phyloP scores from a whole-genome alignment of 92 coral and sea anemone genomes.

The Umimayanthus chanpuru region DNA sequence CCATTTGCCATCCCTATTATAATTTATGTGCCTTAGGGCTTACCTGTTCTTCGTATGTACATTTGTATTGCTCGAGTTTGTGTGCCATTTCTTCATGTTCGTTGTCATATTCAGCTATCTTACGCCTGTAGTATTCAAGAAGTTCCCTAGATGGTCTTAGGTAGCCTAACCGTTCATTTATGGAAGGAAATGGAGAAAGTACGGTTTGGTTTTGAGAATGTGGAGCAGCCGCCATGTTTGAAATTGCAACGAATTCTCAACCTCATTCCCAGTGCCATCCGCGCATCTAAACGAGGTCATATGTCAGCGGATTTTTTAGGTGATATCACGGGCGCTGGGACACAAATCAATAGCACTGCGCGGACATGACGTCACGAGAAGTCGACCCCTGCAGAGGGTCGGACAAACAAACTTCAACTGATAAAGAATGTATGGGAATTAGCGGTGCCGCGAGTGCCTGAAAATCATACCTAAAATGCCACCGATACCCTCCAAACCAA shows the following conservation, averaged over 20 bases:
- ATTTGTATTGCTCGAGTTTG: slow-evolving; percentile 91
- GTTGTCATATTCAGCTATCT: slow-evolving; percentile 98
- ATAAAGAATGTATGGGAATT: too few relatives aligned
- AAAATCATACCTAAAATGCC: too few relatives aligned
- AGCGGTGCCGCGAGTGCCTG: too few relatives aligned
- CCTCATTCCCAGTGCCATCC: not conserved
- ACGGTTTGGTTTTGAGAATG: slow-evolving; percentile 5
- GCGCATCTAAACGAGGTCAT: not conserved
- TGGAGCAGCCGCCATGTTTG: slow-evolving; percentile 36
- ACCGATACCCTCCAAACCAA: too few relatives aligned
- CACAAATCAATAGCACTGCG: too few relatives aligned
- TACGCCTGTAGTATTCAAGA: slow-evolving; percentile 94
- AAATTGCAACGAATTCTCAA: slow-evolving; percentile 17
- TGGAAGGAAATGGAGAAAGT: slow-evolving; percentile 87
- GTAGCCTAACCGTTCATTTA: slow-evolving; percentile 94
- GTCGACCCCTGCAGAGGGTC: too few relatives aligned
- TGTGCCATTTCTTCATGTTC: slow-evolving; percentile 93
- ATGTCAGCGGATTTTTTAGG: too few relatives aligned
- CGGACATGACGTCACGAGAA: too few relatives aligned
- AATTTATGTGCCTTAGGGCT: too few relatives aligned
- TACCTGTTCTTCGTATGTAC: slow-evolving; percentile 99
- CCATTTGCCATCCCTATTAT: too few relatives aligned
- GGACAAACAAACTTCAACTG: too few relatives aligned
- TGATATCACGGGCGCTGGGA: too few relatives aligned
- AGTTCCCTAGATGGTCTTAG: slow-evolving; percentile 96